Evolutionary conservation across 2,113 vertebrate genomes (phyloP), one percentile per base, ranked within the genome.

Genomic region (Phalacrocorax pelagicus): DNA sequence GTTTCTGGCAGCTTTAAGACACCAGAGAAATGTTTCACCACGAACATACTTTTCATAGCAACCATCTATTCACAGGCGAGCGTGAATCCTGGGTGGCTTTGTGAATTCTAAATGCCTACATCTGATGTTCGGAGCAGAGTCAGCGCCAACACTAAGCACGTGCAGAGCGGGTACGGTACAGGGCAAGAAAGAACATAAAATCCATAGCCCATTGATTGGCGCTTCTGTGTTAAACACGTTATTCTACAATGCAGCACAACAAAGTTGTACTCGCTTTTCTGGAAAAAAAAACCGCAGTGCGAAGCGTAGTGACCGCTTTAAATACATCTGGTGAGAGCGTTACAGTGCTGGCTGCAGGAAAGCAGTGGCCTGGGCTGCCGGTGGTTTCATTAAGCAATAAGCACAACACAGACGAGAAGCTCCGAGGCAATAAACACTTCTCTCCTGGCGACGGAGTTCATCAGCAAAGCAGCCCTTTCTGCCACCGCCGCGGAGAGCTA

Each of bases 91-190:
- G 34, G 1, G 29, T 4, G 36, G 49, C 23, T 51, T 11, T 42
- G 82, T 32, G 71, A 46, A 65, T 51, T 26, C 22, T 7, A 17
- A 30, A 32, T 1, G 18, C 2, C 51, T 57, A 2, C 52, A 13
- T 5, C 16, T 71, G 55, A 11, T 7, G 54, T 5, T 19, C 0
- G 7, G 81, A 52, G 52, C 52, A 12, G 46, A 54, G 65, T 16
- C 10, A 32, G 46, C 58, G 61, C 24, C 66, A n/a, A 7, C 22
- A 6, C 10, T 0, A 10, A 63, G 46, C 15, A 15, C 4, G 40
- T 21, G 70, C 59, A 34, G 30, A 2, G 15, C 0, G 12, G 54
- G 52, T 42, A 11, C 0, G 8, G 30, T 1, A 29, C 8, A 23
- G 51, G 29, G 42, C 30, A 34, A 36, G 70, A 15, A n/a, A 34